Evolutionary conservation across 2,888 invertebrate species (phyloP).

Genomic region (Atrina japonica): DNA sequence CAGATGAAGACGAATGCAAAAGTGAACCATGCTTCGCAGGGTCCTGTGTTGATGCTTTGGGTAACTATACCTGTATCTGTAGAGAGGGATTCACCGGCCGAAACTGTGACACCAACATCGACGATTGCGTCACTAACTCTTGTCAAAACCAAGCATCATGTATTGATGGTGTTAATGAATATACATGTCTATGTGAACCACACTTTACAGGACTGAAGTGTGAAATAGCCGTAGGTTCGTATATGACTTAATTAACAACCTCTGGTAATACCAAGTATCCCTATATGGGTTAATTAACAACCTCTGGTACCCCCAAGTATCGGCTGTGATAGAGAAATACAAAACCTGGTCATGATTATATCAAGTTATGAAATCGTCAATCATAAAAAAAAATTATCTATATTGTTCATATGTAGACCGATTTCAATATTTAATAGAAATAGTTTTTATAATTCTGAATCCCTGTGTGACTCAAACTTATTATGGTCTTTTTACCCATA

Average conservation of each 20-base stretch:
- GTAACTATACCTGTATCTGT: conserved; percentile 30
- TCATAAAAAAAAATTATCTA: too few relatives aligned
- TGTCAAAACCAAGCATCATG: conserved; percentile 40
- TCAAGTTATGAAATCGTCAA: too few relatives aligned
- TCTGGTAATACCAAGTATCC: too few relatives aligned
- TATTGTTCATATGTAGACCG: too few relatives aligned
- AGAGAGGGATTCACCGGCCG: conserved; percentile 27
- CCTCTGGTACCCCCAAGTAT: too few relatives aligned
- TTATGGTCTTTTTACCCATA: too few relatives aligned
- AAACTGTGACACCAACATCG: conserved; percentile 39
- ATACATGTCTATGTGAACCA: conserved; percentile 32
- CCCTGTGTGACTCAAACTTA: too few relatives aligned
- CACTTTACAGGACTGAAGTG: conserved; percentile 32
- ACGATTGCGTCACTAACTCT: conserved; percentile 35
- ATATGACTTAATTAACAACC: not conserved
- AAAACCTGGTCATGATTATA: too few relatives aligned
- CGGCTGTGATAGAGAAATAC: too few relatives aligned
- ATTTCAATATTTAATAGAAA: not conserved
- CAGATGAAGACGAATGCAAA: conserved; percentile 37
- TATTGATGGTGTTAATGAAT: conserved; percentile 24
- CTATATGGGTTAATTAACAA: too few relatives aligned
- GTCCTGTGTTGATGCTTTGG: conserved; percentile 19
- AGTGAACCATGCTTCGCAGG: conserved; percentile 32
- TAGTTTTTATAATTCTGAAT: not conserved
- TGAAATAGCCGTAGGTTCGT: conserved; percentile 24